A percentile compares a stretch with the other conserved stretches of the same genome.
Evolutionary conservation across 2,888 invertebrate species (phyloP).

Genomic region (Papilio elwesi): DNA sequence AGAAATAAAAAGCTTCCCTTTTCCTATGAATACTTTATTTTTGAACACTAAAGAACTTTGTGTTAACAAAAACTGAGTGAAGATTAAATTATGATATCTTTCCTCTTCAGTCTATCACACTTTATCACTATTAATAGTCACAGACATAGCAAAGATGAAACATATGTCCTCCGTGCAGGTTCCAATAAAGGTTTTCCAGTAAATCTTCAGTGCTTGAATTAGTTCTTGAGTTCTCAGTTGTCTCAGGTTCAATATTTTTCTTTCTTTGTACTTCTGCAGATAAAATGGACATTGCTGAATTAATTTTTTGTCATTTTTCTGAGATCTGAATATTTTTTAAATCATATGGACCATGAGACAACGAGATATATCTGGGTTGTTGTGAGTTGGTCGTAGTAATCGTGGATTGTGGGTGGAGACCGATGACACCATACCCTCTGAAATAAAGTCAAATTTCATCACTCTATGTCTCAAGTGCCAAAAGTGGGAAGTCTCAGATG

Average conservation of each 20-base stretch:
- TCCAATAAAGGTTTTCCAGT: conserved; percentile 84
- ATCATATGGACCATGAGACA: conserved; percentile 87
- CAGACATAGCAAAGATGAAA: conserved; percentile 81
- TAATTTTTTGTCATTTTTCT: conserved; percentile 55
- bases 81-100: conserved; percentile 38
- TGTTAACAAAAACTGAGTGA: conserved; percentile 39
- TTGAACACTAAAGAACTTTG: conserved; percentile 57
- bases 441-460: conserved; percentile 82
- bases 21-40: conserved; percentile 71
- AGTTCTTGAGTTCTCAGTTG: conserved; percentile 74
- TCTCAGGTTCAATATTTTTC: conserved; percentile 78
- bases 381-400: conserved; percentile 82
- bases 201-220: conserved; percentile 78
- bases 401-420: conserved; percentile 77
- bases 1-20: conserved; percentile 72
- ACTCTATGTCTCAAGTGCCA: conserved; percentile 66
- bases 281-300: conserved; percentile 78
- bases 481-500: conserved; percentile 67
- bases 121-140: conserved; percentile 58
- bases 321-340: conserved; percentile 66
- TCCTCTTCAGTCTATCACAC: conserved; percentile 53
- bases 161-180: conserved; percentile 86
- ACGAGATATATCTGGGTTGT: conserved; percentile 86
- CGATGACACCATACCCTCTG: conserved; percentile 82
- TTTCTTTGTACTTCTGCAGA: conserved; percentile 83